Conservation (phyloP, 2,797 vertebrate genomes). For the Psittacula echo region DNA sequence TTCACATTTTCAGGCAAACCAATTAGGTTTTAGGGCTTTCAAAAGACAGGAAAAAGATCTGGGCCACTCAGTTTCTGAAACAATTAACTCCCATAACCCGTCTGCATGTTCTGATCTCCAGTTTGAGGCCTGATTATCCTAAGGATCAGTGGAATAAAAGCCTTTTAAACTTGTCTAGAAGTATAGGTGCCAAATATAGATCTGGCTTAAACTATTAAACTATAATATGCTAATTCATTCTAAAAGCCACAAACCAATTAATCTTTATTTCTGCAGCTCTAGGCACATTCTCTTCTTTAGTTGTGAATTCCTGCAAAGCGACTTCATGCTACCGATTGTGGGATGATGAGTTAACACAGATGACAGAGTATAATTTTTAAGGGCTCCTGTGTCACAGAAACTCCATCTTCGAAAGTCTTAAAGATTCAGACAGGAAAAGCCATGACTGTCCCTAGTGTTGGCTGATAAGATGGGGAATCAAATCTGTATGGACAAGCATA, state of each 20-base stretch:
- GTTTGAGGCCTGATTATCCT: background rate
- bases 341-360: background rate
- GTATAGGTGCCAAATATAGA: slow-evolving; percentile 25
- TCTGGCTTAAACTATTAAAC: slow-evolving; percentile 8
- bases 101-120: background rate
- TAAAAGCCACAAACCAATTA: slow-evolving; percentile 4
- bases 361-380: background rate
- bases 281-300: background rate
- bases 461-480: background rate
- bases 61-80: background rate
- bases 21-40: background rate
- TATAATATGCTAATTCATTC: background rate
- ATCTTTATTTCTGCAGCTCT: slow-evolving; percentile 9
- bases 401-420: background rate
- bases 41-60: background rate
- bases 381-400: background rate
- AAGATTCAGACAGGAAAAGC: background rate
- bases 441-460: background rate
- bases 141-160: slow-evolving; percentile 10
- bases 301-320: background rate
- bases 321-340: background rate
- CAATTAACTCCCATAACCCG: background rate
- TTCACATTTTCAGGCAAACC: background rate
- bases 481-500: background rate
- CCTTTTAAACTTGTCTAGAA: slow-evolving; percentile 28